Conservation (phyloP, 2,888 invertebrate species). For the Himalopsyche tibetana region DNA sequence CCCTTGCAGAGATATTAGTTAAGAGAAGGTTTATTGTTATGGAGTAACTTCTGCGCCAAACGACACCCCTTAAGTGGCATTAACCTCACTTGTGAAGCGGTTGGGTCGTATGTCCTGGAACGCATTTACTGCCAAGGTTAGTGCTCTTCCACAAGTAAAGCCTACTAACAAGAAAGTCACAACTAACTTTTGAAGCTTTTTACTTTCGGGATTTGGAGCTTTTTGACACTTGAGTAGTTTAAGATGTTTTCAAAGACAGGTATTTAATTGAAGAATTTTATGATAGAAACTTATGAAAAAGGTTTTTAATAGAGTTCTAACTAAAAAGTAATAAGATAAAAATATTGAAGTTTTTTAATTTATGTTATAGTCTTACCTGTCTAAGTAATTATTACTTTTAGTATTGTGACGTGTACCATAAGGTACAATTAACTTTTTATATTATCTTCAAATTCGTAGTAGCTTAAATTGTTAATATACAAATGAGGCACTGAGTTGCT, state of each 20-base stretch:
- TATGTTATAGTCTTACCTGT: too few species aligned
- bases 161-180: conserved; percentile 18
- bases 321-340: too few species aligned
- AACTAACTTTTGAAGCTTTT: conserved; percentile 25
- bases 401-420: too few species aligned
- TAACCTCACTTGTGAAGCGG: conserved; percentile 40
- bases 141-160: conserved; percentile 24
- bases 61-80: conserved; percentile 42
- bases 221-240: conserved; percentile 22
- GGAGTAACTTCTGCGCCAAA: conserved; percentile 8
- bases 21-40: conserved; percentile 29
- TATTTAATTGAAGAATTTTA: neutral
- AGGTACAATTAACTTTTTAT: too few species aligned
- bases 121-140: conserved; percentile 38
- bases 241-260: neutral
- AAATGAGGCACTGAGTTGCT: too few species aligned
- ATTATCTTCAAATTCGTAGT: too few species aligned
- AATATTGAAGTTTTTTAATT: too few species aligned
- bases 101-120: conserved; percentile 42
- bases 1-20: conserved; percentile 34
- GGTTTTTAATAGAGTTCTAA: too few species aligned
- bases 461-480: too few species aligned
- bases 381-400: too few species aligned
- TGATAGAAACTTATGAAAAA: too few species aligned
- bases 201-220: conserved; percentile 29